A percentile compares a stretch with the other conserved stretches of the same genome.
Evolutionary conservation across 2,888 invertebrate genomes (phyloP).

Genomic region (Amblyjoppa fuscipennis): DNA sequence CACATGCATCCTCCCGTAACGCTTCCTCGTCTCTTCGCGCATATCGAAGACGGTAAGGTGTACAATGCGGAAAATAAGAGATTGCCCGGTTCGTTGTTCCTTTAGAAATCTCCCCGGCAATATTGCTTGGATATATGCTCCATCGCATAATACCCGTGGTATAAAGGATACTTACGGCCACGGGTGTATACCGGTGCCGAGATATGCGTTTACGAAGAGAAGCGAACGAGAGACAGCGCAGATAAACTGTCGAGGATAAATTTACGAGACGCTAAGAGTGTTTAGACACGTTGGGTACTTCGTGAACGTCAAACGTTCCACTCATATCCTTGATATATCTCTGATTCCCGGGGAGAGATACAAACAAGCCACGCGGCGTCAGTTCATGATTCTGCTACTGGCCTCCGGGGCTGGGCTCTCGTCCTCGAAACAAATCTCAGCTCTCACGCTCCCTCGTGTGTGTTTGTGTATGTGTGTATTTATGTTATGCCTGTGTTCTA

Average conservation of each 20-base stretch:
- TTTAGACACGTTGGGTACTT: conserved; percentile 69
- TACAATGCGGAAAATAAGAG: conserved; percentile 44
- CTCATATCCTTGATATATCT: conserved; percentile 69
- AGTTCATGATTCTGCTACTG: conserved; percentile 53
- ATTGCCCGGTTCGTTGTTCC: conserved; percentile 50
- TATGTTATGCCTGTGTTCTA: not conserved
- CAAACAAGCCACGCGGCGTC: conserved; percentile 53
- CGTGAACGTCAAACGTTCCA: conserved; percentile 69
- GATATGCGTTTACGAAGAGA: conserved; percentile 57
- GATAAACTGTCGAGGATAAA: conserved; percentile 72
- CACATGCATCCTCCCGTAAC: conserved; percentile 36
- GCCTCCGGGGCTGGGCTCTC: conserved; percentile 65
- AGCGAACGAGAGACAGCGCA: conserved; percentile 60
- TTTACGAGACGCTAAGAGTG: conserved; percentile 73
- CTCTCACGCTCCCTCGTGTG: conserved; percentile 64
- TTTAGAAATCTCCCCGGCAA: conserved; percentile 59
- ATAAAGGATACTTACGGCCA: conserved; percentile 9
- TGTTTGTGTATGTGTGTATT: not conserved
- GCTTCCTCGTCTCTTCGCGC: conserved; percentile 47
- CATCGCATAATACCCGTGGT: conserved; percentile 45
- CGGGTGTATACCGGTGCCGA: not conserved
- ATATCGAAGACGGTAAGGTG: conserved; percentile 22
- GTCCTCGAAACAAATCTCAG: conserved; percentile 62
- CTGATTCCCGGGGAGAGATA: conserved; percentile 65
- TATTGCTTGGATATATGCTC: conserved; percentile 54